Evolutionary conservation across 2,113 vertebrate genomes (phyloP).

Genomic region (Alethe castanea): DNA sequence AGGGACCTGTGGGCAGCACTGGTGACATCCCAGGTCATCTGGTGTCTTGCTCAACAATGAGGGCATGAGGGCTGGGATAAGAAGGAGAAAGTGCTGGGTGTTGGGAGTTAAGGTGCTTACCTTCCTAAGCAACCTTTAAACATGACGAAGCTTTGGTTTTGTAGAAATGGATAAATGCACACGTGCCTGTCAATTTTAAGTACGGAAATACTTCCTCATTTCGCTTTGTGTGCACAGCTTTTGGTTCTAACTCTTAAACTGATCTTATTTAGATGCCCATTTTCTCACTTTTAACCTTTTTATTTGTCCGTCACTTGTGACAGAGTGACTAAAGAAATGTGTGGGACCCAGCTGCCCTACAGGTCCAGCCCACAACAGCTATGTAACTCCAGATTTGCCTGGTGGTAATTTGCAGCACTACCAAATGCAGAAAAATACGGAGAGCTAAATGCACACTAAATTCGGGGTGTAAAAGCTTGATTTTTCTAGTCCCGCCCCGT

Average conservation of each 20-base stretch:
- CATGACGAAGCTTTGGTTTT: rapidly evolving
- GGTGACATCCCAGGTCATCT: rapidly evolving
- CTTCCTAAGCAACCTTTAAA: neutral
- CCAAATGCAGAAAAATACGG: rapidly evolving
- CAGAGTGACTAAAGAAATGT: rapidly evolving
- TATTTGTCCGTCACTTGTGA: neutral
- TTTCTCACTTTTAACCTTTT: neutral
- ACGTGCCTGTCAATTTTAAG: rapidly evolving
- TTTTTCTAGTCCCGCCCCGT: neutral
- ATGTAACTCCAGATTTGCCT: too few relatives aligned
- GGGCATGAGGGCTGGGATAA: neutral
- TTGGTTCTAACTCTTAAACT: neutral
- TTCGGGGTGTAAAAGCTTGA: rapidly evolving
- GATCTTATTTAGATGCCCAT: rapidly evolving
- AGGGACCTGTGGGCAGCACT: too few relatives aligned
- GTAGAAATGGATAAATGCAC: neutral
- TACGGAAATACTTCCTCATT: neutral
- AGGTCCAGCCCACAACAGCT: neutral
- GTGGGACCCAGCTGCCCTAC: rapidly evolving
- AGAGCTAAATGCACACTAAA: rapidly evolving
- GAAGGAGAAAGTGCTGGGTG: rapidly evolving
- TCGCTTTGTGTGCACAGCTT: neutral
- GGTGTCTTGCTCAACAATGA: rapidly evolving
- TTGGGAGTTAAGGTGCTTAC: rapidly evolving
- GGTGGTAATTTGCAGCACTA: neutral